Conservation (phyloP, 2,797 vertebrate species). For the Iguana delicatissima region DNA sequence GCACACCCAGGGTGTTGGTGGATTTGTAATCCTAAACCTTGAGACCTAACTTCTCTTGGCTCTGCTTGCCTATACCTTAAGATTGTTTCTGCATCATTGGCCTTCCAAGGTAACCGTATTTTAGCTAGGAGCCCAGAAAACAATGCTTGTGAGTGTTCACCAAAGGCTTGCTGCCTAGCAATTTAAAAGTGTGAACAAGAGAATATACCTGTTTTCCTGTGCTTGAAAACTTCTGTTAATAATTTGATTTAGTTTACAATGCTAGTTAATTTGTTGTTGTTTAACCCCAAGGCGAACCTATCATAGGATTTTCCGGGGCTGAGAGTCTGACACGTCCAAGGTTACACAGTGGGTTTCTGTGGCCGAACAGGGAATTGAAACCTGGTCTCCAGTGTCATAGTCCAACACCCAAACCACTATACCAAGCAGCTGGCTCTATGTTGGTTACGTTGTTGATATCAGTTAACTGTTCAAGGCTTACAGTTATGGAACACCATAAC, state of each 20-base stretch:
- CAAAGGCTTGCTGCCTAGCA: not conserved
- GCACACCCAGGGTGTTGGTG: not conserved
- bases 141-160: not conserved
- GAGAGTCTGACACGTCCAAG: too few species aligned
- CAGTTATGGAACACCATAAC: not conserved
- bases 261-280: too few species aligned
- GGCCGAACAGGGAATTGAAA: too few species aligned
- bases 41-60: slow-evolving; percentile 4
- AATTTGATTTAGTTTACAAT: not conserved
- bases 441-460: not conserved
- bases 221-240: not conserved
- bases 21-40: slow-evolving; percentile 5
- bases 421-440: too few species aligned
- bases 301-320: too few species aligned
- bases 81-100: not conserved
- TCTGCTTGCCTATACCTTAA: not conserved
- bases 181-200: not conserved
- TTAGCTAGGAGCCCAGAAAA: not conserved
- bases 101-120: not conserved
- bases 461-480: not conserved
- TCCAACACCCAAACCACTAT: too few species aligned
- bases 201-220: not conserved
- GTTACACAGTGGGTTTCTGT: too few species aligned
- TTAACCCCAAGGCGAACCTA: too few species aligned
- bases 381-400: too few species aligned